Base-by-base conservation (phyloP, 1,140 invertebrate species). In the Aphaenogaster floridana region DNA sequence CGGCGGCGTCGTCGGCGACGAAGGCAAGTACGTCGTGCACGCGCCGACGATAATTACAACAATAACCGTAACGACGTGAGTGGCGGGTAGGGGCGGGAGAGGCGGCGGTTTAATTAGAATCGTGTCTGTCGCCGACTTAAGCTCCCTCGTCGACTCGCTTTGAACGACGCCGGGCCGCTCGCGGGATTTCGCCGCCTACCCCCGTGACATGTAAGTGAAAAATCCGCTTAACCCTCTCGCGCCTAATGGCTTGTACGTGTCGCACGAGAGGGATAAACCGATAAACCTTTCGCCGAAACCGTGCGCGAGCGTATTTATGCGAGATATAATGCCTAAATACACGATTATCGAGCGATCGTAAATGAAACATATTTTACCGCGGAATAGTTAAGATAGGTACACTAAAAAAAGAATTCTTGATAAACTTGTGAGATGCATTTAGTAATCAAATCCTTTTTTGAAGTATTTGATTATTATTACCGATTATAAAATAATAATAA, bases 31-130 rank as follows among this genome's bases (percentile, higher is more conserved):
- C 81, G 86, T 72, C 86, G 87, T 91, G 80, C 91, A 92, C 91
- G 91, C 91, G 91, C 84, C 91, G 90, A 93, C 91, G 91, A 93
- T 93, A 93, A 93, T 93, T 93, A 92, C 91, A 93, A 93, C 90
- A 92, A 92, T 93, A 93, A 92, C 87, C 89, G 91, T 87, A 92
- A 92, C 89, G 83, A 88, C 87, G 80, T 86, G 89, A 89, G 66
- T 74, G 77, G 80, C 64, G 66, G 52, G 45, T 71, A 36, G 79
- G 57, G n/a, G 52, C 17, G 77, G 36, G 9, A 13, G 72, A 28
- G 69, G 72, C 77, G 86, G 85, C 71, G 87, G 86, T 92, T 92
- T 92, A 92, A 92, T 92, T 92, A 92, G 91, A 92, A 91, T 91
- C 90, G 87, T 92, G 88, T 90, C 92, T 90, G 91, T 91, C 80